Conservation (phyloP, 1,140 invertebrate genomes). For the Onthophagus taurus region DNA sequence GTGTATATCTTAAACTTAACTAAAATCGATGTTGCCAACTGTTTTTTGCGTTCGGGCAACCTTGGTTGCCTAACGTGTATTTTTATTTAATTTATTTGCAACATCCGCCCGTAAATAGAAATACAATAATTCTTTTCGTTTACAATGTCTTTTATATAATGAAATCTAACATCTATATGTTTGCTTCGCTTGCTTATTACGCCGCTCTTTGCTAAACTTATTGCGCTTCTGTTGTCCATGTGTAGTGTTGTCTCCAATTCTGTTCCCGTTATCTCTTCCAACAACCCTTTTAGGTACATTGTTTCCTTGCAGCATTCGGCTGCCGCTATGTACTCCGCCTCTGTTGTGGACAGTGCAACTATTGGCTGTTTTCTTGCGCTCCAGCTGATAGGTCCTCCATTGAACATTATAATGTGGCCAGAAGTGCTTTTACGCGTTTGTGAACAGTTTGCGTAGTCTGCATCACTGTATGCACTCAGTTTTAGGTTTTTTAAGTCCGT, state of each 20-base stretch:
- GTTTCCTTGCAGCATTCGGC: neutral
- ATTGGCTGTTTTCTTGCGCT: neutral
- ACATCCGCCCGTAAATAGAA: too few relatives aligned
- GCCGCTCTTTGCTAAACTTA: conserved; percentile 31
- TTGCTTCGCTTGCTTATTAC: conserved; percentile 33
- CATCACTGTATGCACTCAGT: conserved; percentile 18
- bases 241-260: conserved; percentile 1
- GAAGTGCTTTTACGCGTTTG: neutral
- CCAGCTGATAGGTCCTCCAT: neutral
- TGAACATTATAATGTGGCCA: neutral
- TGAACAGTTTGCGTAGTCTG: neutral
- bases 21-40: too few relatives aligned
- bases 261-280: too few relatives aligned
- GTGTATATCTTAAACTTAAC: too few relatives aligned
- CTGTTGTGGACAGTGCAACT: neutral
- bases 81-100: too few relatives aligned
- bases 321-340: conserved; percentile 3
- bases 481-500: neutral
- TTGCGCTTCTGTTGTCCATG: conserved; percentile 34
- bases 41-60: too few relatives aligned
- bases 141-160: conserved; percentile 19
- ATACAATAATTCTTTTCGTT: too few relatives aligned
- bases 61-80: too few relatives aligned
- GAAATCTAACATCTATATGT: conserved; percentile 34
- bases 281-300: neutral